phyloP scores from a whole-genome alignment of 2,113 vertebrate species.

The Lepisosteus oculatus region DNA sequence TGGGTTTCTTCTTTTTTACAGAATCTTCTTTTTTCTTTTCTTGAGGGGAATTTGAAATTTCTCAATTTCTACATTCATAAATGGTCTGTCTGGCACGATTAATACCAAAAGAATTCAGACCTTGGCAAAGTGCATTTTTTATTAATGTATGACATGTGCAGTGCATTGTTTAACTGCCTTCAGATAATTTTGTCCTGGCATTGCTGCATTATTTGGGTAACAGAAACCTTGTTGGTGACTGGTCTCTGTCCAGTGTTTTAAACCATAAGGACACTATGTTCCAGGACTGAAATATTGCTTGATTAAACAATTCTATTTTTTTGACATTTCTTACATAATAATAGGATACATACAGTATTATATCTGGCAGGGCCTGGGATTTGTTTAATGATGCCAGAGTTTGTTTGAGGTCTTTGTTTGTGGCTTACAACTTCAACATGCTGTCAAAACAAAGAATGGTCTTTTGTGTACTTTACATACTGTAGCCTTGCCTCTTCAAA shows the following conservation, averaged over 20 bases:
- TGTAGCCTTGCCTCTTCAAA: too few species aligned
- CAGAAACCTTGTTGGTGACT: conserved; percentile 11
- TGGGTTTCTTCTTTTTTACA: not conserved
- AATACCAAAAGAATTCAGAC: not conserved
- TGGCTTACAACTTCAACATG: not conserved
- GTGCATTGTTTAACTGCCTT: conserved; percentile 13
- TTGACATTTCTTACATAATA: conserved; percentile 15
- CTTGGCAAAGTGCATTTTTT: not conserved
- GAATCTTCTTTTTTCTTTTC: not conserved
- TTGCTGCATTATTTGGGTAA: conserved; percentile 5
- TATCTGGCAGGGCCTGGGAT: not conserved
- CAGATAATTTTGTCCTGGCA: conserved; percentile 10
- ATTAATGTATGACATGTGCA: conserved; percentile 6
- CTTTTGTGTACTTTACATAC: not conserved
- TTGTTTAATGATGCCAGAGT: not conserved
- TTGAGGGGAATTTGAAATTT: not conserved
- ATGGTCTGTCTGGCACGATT: conserved; percentile 2
- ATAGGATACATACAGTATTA: conserved; percentile 5
- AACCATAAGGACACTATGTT: conserved; percentile 1
- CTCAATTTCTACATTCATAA: not conserved
- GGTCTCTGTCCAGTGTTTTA: not conserved
- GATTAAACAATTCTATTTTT: not conserved
- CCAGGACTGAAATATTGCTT: not conserved
- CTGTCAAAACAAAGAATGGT: not conserved
- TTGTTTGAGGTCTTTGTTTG: conserved; percentile 2